Base-by-base conservation (phyloP, 2,113 vertebrate genomes). In the Larimichthys crocea region DNA sequence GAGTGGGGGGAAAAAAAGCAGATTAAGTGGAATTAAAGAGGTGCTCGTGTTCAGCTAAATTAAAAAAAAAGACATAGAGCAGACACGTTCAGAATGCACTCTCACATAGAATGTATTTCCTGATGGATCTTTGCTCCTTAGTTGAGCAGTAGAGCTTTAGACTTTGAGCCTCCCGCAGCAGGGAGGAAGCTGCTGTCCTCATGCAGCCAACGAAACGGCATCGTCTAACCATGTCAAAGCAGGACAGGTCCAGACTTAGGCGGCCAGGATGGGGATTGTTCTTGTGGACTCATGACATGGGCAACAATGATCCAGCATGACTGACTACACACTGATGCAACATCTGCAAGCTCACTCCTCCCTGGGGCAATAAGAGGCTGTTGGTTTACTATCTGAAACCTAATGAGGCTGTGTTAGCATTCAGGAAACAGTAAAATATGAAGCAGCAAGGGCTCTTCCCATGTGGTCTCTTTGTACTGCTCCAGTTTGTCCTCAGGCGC, bases 321-420 rank as follows among this genome's bases (percentile, higher is more conserved):
- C 84, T 93, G 92, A 93, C 89, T 91, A 76, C 90, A 93, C 83
- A 59, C 79, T 94, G 92, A 94, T n/a, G 93, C 92, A 93, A 93
- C 83, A 83, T 90, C 86, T 85, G 90, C 91, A 93, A 93, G 83
- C 60, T 79, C 60, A 22, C 62, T 74, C 49, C 31, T 70, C 63
- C 84, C 80, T 17, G 35, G 66, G 83, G 88, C 68, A 50, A 80
- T 79, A 44, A 63, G 49, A 80, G 60, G 66, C 70, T 81, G 76
- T 89, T 68, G 73, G 76, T 89, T 86, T 92, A 81, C 83, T 46
- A 57, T 57, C 76, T 24, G 46, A 67, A 79, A 82, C 29, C 77
- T 88, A 91, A 90, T 76, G 76, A 90, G 82, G 59, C 83, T 10
- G 53, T 50, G 84, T 88, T 89, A 67, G 73, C 82, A 69, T 88